phyloP scores from a whole-genome alignment of 2,888 invertebrate species.

The Noctua fimbriata region DNA sequence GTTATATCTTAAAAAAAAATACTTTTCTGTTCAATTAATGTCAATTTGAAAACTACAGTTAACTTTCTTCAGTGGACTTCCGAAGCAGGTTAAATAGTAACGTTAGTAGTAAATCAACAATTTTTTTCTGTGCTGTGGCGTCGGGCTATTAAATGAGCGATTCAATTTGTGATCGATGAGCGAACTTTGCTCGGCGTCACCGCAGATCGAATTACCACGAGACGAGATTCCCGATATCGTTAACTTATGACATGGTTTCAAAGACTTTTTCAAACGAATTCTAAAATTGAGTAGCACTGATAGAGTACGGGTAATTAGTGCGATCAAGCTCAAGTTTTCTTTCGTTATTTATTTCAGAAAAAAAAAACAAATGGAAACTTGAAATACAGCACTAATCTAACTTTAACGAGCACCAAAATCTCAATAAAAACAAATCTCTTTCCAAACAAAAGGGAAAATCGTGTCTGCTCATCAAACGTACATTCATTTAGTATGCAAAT shows the following conservation, averaged over 20 bases:
- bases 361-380: conserved; percentile 11
- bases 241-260: conserved; percentile 47
- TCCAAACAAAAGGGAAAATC: conserved; percentile 37
- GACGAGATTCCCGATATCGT: conserved; percentile 47
- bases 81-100: not conserved
- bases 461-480: conserved; percentile 49
- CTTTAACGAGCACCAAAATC: conserved; percentile 36
- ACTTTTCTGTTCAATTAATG: not conserved
- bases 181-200: conserved; percentile 43
- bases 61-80: not conserved
- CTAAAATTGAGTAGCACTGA: conserved; percentile 17
- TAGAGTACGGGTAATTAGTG: not conserved
- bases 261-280: conserved; percentile 16
- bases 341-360: not conserved
- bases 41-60: not conserved
- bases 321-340: not conserved
- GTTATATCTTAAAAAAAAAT: not conserved
- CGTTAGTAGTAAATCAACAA: not conserved
- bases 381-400: conserved; percentile 17
- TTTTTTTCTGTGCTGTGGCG: conserved; percentile 19
- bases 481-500: conserved; percentile 62
- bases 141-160: conserved; percentile 48
- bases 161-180: conserved; percentile 65
- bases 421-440: conserved; percentile 16
- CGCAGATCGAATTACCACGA: conserved; percentile 54